Conservation (phyloP, 2,797 vertebrate genomes). For the Takifugu ocellatus region DNA sequence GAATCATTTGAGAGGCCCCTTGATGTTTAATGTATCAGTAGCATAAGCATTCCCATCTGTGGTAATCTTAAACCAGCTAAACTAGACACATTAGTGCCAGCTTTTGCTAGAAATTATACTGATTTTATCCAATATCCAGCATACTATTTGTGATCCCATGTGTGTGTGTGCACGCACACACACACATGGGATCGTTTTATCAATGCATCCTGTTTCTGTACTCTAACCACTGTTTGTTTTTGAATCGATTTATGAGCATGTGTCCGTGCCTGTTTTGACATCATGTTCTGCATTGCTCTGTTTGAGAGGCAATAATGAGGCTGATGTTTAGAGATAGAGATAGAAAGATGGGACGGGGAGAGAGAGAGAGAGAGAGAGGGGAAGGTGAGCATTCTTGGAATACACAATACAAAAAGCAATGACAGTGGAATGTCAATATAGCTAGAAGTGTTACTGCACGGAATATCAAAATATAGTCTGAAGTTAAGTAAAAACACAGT, state of each 20-base stretch:
- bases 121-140: not conserved
- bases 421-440: slow-evolving; percentile 76
- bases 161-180: not conserved
- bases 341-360: slow-evolving; percentile 24
- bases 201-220: slow-evolving; percentile 18
- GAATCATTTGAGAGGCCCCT: no score
- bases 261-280: slow-evolving; percentile 26
- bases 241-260: not conserved
- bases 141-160: no score
- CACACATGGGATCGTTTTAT: slow-evolving; percentile 20
- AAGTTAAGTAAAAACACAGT: slow-evolving; percentile 54
- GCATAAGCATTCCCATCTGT: no score
- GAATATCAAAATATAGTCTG: slow-evolving; percentile 67
- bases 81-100: not conserved
- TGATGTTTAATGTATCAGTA: no score
- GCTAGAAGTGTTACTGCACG: slow-evolving; percentile 50
- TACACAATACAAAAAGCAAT: slow-evolving; percentile 69
- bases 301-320: slow-evolving; percentile 57
- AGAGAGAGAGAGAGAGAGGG: slow-evolving; percentile 20
- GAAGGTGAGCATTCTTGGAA: slow-evolving; percentile 55
- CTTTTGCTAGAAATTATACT: not conserved
- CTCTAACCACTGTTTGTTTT: slow-evolving; percentile 26
- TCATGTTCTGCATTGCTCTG: slow-evolving; percentile 25
- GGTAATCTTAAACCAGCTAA: no score
- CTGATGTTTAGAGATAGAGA: slow-evolving; percentile 33